phyloP scores from a whole-genome alignment of 2,797 vertebrate species.

The Buceros bicornis region DNA sequence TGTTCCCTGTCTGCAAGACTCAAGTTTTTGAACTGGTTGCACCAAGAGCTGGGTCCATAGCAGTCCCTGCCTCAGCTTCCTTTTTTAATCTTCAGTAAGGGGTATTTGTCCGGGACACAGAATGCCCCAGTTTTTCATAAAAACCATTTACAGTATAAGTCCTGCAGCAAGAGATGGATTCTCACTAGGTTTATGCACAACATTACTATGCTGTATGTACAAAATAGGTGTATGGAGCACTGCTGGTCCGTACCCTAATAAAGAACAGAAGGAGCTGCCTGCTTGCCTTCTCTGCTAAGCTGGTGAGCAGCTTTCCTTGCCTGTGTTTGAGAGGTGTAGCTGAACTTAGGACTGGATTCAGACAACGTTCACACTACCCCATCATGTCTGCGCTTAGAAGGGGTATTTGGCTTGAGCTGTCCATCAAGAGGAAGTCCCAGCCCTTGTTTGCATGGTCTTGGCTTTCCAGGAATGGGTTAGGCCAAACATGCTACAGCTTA shows the following conservation, averaged over 20 bases:
- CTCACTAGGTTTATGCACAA: background rate
- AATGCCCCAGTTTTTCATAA: background rate
- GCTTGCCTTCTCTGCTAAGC: background rate
- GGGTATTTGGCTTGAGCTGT: background rate
- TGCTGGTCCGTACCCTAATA: background rate
- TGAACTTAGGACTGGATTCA: background rate
- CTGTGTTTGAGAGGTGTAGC: background rate
- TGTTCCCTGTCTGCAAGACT: background rate
- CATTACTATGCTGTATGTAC: background rate
- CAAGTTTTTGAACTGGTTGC: background rate
- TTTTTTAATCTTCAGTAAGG: background rate
- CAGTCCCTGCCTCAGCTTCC: background rate
- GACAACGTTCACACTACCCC: rapidly evolving
- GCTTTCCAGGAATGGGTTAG: background rate
- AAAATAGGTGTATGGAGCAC: background rate
- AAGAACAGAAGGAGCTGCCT: background rate
- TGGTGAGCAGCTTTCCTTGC: background rate
- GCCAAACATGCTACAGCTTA: background rate
- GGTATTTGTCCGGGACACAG: background rate
- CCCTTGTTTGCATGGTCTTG: background rate
- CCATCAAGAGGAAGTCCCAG: background rate
- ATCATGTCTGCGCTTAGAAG: background rate
- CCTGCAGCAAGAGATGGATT: background rate
- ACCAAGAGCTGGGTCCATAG: background rate
- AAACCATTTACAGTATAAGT: background rate